Evolutionary conservation across 2,888 invertebrate species (phyloP).

Genomic region (Mimachlamys varia): DNA sequence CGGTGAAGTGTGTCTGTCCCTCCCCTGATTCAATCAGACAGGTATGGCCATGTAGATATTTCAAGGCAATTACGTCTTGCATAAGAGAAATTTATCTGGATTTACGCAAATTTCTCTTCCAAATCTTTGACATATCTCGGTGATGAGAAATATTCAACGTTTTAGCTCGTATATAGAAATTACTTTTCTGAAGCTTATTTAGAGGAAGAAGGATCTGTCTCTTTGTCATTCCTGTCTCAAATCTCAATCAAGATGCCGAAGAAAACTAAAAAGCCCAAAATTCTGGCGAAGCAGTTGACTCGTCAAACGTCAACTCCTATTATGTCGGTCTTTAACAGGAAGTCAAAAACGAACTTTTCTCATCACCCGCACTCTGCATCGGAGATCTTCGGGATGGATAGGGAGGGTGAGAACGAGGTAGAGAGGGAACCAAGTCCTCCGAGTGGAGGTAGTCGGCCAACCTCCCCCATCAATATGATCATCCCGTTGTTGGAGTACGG

Average conservation of each 20-base stretch:
- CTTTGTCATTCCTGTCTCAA: not conserved
- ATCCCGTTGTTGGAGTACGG: constrained; percentile 52
- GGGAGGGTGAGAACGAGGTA: constrained; percentile 43
- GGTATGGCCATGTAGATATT: not conserved
- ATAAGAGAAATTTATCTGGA: not conserved
- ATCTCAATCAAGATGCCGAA: constrained; percentile 46
- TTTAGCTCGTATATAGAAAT: not conserved
- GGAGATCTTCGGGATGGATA: constrained; percentile 43
- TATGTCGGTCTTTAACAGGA: constrained; percentile 29
- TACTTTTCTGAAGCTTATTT: not conserved
- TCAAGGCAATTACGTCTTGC: not conserved
- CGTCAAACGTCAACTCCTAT: constrained; percentile 48
- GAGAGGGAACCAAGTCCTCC: constrained; percentile 35
- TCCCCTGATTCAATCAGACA: not conserved
- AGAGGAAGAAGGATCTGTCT: not conserved
- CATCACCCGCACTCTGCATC: constrained; percentile 42
- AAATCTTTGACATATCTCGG: not conserved
- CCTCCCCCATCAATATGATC: constrained; percentile 50
- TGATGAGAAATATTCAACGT: not conserved
- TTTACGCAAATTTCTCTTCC: not conserved
- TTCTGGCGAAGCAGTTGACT: constrained; percentile 19
- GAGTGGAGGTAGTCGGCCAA: constrained; percentile 47
- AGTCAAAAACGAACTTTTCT: constrained; percentile 44
- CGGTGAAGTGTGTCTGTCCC: not conserved
- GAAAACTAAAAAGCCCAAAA: constrained; percentile 48